Evolutionary conservation across 2,888 invertebrate genomes (phyloP).

Genomic region (Drosophila fungiperda): DNA sequence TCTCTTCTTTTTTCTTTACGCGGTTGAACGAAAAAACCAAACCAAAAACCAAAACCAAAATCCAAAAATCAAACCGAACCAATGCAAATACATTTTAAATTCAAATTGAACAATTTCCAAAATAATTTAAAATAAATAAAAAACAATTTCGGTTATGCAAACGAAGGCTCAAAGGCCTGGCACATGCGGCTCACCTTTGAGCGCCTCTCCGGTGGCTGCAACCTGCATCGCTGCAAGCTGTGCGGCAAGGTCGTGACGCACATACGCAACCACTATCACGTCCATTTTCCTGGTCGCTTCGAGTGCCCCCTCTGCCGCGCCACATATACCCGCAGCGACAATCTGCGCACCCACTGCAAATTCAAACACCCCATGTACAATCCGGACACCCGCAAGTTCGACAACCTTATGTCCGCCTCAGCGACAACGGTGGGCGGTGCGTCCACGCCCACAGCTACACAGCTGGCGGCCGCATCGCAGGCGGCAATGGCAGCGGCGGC

Average conservation of each 20-base stretch:
- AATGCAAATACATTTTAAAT: slow-evolving; percentile 45
- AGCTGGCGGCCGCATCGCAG: slow-evolving; percentile 86
- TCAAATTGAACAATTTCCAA: slow-evolving; percentile 40
- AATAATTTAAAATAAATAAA: slow-evolving; percentile 17
- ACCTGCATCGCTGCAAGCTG: slow-evolving; percentile 97
- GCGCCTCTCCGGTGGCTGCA: slow-evolving; percentile 95
- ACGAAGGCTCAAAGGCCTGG: slow-evolving; percentile 94
- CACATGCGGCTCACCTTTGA: slow-evolving; percentile 97
- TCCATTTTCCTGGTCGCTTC: slow-evolving; percentile 96
- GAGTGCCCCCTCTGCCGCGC: slow-evolving; percentile 96
- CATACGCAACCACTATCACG: slow-evolving; percentile 97
- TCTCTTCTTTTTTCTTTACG: slow-evolving; percentile 85
- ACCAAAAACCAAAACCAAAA: slow-evolving; percentile 38
- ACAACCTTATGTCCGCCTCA: slow-evolving; percentile 88
- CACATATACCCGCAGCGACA: slow-evolving; percentile 96
- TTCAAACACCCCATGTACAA: slow-evolving; percentile 95
- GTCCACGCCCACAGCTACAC: slow-evolving; percentile 86
- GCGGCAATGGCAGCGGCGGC: slow-evolving; percentile 85
- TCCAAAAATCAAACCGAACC: slow-evolving; percentile 46
- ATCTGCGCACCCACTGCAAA: slow-evolving; percentile 96
- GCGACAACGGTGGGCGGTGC: slow-evolving; percentile 84
- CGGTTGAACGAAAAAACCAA: slow-evolving; percentile 75
- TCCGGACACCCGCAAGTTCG: slow-evolving; percentile 94
- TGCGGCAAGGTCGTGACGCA: slow-evolving; percentile 97
- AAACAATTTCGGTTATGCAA: slow-evolving; percentile 14